Percentiles rank a stretch among this genome's conserved stretches.
phyloP scores from a whole-genome alignment of 1,140 invertebrate genomes.

The Melipona quadrifasciata region DNA sequence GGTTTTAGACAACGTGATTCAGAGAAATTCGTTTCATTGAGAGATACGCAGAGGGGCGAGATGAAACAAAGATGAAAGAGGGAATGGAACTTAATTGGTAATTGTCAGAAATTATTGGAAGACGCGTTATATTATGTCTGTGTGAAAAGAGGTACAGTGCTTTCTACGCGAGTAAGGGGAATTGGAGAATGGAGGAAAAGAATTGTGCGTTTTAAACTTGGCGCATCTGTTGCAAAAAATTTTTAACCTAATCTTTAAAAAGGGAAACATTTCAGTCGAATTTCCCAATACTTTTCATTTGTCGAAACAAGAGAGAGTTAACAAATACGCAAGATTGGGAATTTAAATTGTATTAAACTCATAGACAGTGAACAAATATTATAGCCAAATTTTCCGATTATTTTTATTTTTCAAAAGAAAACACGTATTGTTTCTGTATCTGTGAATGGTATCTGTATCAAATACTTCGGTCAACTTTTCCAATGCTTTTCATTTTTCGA shows the following conservation, averaged over 20 bases:
- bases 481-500: too few species aligned
- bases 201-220: not conserved
- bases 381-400: too few species aligned
- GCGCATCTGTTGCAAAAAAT: not conserved
- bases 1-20: not conserved
- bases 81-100: not conserved
- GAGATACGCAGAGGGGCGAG: too few species aligned
- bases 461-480: too few species aligned
- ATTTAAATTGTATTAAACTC: too few species aligned
- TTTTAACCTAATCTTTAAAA: not conserved
- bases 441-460: too few species aligned
- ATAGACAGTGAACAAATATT: too few species aligned
- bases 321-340: too few species aligned
- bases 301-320: not conserved
- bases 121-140: not conserved
- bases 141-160: not conserved
- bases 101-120: not conserved
- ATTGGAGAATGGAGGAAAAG: not conserved
- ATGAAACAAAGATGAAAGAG: not conserved
- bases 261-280: not conserved
- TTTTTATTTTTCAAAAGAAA: too few species aligned
- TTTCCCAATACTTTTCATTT: not conserved
- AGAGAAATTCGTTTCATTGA: not conserved
- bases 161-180: not conserved
- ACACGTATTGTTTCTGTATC: too few species aligned